Conservation (phyloP, 2,113 vertebrate genomes). For the Pholis gunnellus region DNA sequence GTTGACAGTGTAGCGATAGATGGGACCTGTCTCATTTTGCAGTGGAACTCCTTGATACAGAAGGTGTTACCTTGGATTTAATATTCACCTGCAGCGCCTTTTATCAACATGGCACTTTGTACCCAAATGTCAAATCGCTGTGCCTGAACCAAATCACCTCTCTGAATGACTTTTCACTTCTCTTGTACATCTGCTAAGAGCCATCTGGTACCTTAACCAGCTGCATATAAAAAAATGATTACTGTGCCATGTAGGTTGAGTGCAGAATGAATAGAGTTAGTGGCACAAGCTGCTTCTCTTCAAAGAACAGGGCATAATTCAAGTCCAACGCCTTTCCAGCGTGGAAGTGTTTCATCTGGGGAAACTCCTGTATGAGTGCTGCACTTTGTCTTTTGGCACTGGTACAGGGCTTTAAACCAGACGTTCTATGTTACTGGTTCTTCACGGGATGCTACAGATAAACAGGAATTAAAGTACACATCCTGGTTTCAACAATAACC, state of each 20-base stretch:
- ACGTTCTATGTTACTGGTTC: background rate
- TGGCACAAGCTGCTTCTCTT: background rate
- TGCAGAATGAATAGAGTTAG: background rate
- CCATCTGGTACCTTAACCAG: slow-evolving; percentile 6
- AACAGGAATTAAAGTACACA: slow-evolving; percentile 38
- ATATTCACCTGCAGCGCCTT: background rate
- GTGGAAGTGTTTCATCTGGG: background rate
- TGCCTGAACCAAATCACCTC: slow-evolving; percentile 6
- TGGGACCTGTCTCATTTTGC: background rate
- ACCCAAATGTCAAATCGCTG: slow-evolving; percentile 25
- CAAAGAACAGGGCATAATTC: background rate
- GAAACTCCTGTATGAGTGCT: background rate
- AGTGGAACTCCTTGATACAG: background rate
- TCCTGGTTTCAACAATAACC: slow-evolving; percentile 34
- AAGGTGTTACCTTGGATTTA: background rate
- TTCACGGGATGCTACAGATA: background rate
- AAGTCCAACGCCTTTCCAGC: background rate
- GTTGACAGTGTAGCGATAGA: background rate
- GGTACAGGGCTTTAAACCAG: background rate
- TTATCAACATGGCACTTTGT: slow-evolving; percentile 12
- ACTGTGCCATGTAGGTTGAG: background rate
- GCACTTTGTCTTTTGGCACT: background rate
- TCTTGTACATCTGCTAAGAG: background rate
- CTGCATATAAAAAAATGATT: background rate
- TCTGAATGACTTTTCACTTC: slow-evolving; percentile 14